Percentiles rank a stretch among this genome's conserved stretches.
These are phyloP conservation scores for Dryobota labecula DNA, from an alignment of 2,888 invertebrate genomes.

Conservation along the genomic window DNA sequence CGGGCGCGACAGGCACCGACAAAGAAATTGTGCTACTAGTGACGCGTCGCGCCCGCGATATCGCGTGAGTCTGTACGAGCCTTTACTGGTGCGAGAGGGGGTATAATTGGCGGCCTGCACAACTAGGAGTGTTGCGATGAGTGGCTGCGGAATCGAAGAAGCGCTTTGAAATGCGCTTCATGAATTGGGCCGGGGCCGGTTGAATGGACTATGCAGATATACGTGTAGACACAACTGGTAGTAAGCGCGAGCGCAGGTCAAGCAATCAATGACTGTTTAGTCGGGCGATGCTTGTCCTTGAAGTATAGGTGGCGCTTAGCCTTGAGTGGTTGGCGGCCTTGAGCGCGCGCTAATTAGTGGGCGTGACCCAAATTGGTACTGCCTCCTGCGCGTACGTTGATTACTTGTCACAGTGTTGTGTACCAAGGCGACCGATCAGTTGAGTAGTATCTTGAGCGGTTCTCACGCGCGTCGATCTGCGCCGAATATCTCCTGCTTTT, in stretches of 20 bases:
- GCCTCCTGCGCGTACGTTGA: constrained; percentile 1
- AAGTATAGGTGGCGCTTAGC: too few relatives aligned
- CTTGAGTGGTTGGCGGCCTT: neutral
- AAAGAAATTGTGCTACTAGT: too few relatives aligned
- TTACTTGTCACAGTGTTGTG: neutral
- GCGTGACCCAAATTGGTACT: neutral
- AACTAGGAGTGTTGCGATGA: too few relatives aligned
- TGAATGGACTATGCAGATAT: neutral
- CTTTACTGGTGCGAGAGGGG: too few relatives aligned
- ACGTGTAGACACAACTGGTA: neutral
- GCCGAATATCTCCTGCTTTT: neutral
- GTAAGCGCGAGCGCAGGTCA: neutral
- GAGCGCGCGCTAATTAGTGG: neutral
- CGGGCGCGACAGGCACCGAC: too few relatives aligned
- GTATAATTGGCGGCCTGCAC: too few relatives aligned
- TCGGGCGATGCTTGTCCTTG: neutral
- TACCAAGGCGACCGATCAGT: constrained; percentile 9
- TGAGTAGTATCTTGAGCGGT: constrained; percentile 1
- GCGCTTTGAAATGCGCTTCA: too few relatives aligned
- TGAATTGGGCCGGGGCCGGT: too few relatives aligned
- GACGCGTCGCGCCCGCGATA: too few relatives aligned
- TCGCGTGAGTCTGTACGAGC: too few relatives aligned
- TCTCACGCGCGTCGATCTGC: neutral
- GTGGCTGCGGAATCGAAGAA: too few relatives aligned
- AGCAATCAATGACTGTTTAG: neutral